phyloP scores from a whole-genome alignment of 2,113 vertebrate genomes.

The Larimichthys polyactis region DNA sequence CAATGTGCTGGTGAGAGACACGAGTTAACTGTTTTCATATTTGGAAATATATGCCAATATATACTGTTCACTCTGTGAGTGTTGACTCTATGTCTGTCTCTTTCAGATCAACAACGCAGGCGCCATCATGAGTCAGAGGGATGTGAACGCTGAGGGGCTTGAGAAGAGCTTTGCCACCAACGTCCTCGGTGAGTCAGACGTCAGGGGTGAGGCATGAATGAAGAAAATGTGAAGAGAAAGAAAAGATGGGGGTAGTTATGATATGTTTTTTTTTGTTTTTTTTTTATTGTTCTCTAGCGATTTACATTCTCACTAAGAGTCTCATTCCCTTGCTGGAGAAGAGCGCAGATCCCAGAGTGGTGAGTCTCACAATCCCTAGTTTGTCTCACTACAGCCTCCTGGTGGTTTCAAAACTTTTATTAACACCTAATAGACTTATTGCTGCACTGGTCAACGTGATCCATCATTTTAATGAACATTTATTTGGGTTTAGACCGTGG shows the following conservation, averaged over 20 bases:
- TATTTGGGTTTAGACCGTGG: neutral
- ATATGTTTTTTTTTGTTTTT: neutral
- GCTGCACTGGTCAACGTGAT: neutral
- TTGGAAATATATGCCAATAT: neutral
- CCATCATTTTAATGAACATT: constrained; percentile 9
- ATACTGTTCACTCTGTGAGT: neutral
- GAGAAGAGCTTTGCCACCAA: constrained; percentile 87
- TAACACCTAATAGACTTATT: neutral
- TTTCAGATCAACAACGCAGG: constrained; percentile 87
- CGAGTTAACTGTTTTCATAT: neutral
- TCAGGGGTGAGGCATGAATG: neutral
- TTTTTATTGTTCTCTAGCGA: constrained; percentile 62
- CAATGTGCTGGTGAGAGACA: constrained; percentile 83
- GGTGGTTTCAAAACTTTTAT: neutral
- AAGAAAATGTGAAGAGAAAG: neutral
- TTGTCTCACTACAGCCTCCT: neutral
- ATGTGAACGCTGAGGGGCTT: constrained; percentile 82
- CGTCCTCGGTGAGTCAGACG: constrained; percentile 80
- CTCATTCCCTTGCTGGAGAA: constrained; percentile 86
- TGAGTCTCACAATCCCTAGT: constrained; percentile 65
- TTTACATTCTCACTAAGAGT: constrained; percentile 85
- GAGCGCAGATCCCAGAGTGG: constrained; percentile 85
- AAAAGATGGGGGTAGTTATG: neutral
- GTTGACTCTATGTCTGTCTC: neutral
- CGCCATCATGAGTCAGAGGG: constrained; percentile 83